These are phyloP conservation scores for Tricholaema leucomelas DNA, from an alignment of 2,113 vertebrate genomes.

Conservation along the genomic window DNA sequence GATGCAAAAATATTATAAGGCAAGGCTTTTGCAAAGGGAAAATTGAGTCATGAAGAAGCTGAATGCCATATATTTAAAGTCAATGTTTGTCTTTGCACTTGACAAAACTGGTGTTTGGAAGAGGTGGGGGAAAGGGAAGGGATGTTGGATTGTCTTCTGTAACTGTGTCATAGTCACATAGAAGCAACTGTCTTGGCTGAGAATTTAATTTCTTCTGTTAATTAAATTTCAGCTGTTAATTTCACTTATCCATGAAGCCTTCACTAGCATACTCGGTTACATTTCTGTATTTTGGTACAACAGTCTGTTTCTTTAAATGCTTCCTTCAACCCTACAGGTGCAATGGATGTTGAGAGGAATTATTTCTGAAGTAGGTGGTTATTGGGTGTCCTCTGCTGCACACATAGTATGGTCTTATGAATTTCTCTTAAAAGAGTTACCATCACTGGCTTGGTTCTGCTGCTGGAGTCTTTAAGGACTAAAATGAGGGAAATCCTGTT, in stretches of 20 bases:
- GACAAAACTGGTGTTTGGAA: not conserved
- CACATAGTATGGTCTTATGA: rapidly evolving
- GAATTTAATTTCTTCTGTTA: not conserved
- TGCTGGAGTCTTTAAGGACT: not conserved
- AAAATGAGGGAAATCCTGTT: not conserved
- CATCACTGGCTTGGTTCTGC: not conserved
- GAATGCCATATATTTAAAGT: not conserved
- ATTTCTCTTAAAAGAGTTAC: not conserved
- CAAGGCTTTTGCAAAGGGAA: not conserved
- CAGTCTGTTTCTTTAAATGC: not conserved
- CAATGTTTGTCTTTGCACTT: not conserved
- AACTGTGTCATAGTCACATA: not conserved
- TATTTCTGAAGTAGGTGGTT: not conserved
- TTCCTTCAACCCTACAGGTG: not conserved
- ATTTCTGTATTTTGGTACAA: not conserved
- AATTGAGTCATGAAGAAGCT: not conserved
- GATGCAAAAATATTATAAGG: not conserved
- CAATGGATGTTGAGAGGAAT: rapidly evolving
- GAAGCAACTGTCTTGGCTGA: not conserved
- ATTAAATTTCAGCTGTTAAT: not conserved
- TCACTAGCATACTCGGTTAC: not conserved
- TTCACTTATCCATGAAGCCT: not conserved
- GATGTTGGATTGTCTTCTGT: rapidly evolving
- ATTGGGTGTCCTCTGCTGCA: not conserved
- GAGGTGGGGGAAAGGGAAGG: not conserved